Conservation (phyloP, 2,888 invertebrate genomes). For the Anthoptus insignis region DNA sequence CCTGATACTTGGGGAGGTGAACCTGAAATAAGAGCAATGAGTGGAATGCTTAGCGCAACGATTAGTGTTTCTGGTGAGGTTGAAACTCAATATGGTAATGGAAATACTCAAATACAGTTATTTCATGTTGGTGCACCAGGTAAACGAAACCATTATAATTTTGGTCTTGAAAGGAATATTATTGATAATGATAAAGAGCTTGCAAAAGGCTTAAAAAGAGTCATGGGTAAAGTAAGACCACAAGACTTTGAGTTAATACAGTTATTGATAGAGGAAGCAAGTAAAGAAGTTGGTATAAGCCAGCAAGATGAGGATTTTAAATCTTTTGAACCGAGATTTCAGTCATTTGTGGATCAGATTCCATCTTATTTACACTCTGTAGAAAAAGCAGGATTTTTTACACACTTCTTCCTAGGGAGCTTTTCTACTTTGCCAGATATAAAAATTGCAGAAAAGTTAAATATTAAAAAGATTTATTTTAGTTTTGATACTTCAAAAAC, state of each 20-base stretch:
- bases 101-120: too few species aligned
- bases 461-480: slow-evolving; percentile 1
- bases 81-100: too few species aligned
- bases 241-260: slow-evolving; percentile 2
- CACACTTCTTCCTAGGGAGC: background rate
- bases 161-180: too few species aligned
- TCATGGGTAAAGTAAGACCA: too few species aligned
- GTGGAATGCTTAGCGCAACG: background rate
- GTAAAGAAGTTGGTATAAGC: background rate
- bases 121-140: too few species aligned
- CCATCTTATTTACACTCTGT: slow-evolving; percentile 17
- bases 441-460: background rate
- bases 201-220: too few species aligned
- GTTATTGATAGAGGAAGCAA: background rate
- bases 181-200: too few species aligned
- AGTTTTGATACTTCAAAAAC: background rate
- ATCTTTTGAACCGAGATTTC: slow-evolving; percentile 5
- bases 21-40: background rate
- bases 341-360: slow-evolving; percentile 10
- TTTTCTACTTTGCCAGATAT: slow-evolving; percentile 1
- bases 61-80: background rate
- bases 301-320: background rate
- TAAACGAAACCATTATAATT: too few species aligned
- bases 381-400: background rate
- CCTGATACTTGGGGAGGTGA: background rate